phyloP scores from a whole-genome alignment of 2,113 vertebrate species.

The Fregetta grallaria region DNA sequence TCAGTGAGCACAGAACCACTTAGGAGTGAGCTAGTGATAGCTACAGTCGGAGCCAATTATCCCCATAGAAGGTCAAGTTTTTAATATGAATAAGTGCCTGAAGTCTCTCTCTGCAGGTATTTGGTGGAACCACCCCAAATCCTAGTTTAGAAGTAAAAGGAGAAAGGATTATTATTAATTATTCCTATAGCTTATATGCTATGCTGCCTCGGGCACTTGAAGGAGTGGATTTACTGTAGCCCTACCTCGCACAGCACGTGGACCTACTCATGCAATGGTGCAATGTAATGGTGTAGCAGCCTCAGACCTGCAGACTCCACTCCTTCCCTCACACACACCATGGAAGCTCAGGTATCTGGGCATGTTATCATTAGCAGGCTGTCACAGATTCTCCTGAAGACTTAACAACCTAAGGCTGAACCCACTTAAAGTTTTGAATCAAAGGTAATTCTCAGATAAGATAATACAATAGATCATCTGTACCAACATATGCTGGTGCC shows the following conservation, averaged over 20 bases:
- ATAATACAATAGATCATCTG: background rate
- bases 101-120: background rate
- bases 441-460: conserved; percentile 7
- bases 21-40: background rate
- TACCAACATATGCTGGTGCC: background rate
- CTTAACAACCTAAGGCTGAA: background rate
- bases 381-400: background rate
- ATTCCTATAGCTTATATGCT: background rate
- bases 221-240: background rate
- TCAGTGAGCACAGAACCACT: background rate
- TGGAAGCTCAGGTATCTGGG: background rate
- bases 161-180: background rate
- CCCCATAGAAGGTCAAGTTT: background rate
- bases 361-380: background rate
- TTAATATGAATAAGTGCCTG: background rate
- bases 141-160: background rate
- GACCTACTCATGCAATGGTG: background rate
- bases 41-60: background rate
- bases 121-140: background rate
- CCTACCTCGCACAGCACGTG: background rate
- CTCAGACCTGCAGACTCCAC: background rate
- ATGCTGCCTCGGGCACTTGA: background rate
- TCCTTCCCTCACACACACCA: background rate
- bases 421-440: background rate
- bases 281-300: background rate